phyloP scores from a whole-genome alignment of 1,140 invertebrate species.

The Samia ricini region DNA sequence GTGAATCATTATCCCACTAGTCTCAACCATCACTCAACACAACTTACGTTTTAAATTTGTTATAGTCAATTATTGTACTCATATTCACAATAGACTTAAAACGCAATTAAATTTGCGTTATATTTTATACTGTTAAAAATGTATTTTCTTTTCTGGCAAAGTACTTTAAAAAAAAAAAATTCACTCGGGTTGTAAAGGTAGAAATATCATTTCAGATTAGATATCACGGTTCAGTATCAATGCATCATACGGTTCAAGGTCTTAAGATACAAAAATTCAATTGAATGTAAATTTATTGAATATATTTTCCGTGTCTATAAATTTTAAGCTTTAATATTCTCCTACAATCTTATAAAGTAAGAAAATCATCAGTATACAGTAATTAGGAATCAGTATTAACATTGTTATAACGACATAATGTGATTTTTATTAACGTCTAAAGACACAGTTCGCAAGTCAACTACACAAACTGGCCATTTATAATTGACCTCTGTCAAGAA shows the following conservation, averaged over 20 bases:
- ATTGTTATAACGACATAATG: neutral
- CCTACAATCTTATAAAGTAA: neutral
- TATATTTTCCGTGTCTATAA: neutral
- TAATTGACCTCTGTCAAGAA: constrained; percentile 16
- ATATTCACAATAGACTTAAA: no score
- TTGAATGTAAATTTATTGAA: neutral
- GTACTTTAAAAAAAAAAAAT: no score
- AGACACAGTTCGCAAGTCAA: neutral
- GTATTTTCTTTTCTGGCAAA: no score
- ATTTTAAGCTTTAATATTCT: neutral
- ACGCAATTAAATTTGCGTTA: no score
- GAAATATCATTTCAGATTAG: no score
- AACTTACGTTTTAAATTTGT: no score
- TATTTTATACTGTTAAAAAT: no score
- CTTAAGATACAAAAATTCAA: neutral
- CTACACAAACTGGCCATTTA: constrained; percentile 8
- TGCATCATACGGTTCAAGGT: neutral
- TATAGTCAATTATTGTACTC: no score
- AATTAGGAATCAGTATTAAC: neutral
- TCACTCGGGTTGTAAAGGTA: no score
- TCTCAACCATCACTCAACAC: no score
- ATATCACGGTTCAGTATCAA: neutral
- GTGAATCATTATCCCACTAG: no score
- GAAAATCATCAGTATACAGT: neutral
- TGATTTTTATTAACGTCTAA: constrained; percentile 6